Conservation (phyloP, 1,140 invertebrate species). For the Drosophila arizonae region DNA sequence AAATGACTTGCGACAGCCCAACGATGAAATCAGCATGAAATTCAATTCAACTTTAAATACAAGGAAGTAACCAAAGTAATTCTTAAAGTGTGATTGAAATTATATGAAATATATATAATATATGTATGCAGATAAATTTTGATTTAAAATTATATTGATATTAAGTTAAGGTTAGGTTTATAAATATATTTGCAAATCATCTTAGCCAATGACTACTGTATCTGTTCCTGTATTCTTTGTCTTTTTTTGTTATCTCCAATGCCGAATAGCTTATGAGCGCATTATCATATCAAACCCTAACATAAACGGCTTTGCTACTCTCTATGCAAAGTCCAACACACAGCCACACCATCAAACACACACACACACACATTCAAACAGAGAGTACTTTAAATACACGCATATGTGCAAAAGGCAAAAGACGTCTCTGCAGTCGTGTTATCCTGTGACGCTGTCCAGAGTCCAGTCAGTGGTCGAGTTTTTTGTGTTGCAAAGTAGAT, state of each 20-base stretch:
- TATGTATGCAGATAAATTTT: background rate
- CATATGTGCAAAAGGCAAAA: slow-evolving; percentile 5
- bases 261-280: background rate
- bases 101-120: too few species aligned
- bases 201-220: background rate
- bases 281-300: background rate
- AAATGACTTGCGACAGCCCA: slow-evolving; percentile 22
- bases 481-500: slow-evolving; percentile 82
- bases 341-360: background rate
- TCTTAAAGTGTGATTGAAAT: background rate
- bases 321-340: slow-evolving; percentile 2
- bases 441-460: slow-evolving; percentile 4
- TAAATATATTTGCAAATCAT: too few species aligned
- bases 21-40: slow-evolving; percentile 11
- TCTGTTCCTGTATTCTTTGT: background rate
- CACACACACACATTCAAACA: background rate
- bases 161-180: too few species aligned
- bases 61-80: background rate
- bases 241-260: background rate
- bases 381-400: slow-evolving; percentile 5
- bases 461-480: slow-evolving; percentile 38
- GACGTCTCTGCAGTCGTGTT: background rate
- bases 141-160: too few species aligned
- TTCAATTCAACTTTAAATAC: background rate
- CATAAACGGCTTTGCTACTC: background rate